A percentile compares a stretch with the other conserved stretches of the same genome.
These are phyloP conservation scores for Tyto alba DNA, from an alignment of 2,113 vertebrate genomes.

Conservation along the genomic window DNA sequence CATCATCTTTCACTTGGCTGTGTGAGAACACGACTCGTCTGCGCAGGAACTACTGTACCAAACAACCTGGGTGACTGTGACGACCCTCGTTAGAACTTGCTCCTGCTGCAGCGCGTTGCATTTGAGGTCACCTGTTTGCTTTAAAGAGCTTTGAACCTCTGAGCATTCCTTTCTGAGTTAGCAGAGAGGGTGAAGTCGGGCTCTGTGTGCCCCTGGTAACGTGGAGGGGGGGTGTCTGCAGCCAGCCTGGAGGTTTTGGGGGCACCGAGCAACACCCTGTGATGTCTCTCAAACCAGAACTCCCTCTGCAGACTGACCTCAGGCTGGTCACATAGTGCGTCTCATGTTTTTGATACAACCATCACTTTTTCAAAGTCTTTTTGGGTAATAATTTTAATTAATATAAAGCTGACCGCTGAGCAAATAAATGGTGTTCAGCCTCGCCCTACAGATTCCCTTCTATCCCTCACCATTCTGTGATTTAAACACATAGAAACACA, in stretches of 20 bases:
- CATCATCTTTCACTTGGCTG: background rate
- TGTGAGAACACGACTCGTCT: fast-evolving
- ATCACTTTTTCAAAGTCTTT: background rate
- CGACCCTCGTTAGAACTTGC: fast-evolving
- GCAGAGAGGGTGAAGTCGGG: background rate
- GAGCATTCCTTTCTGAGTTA: background rate
- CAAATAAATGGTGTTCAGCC: background rate
- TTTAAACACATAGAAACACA: background rate
- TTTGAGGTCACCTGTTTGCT: background rate
- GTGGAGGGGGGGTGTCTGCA: background rate
- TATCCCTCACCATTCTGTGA: background rate
- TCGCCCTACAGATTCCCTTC: background rate
- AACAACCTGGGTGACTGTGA: fast-evolving
- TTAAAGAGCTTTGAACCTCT: background rate
- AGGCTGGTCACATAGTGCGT: background rate
- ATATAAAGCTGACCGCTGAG: background rate
- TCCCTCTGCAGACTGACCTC: background rate
- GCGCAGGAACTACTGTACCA: background rate
- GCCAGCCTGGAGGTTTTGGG: background rate
- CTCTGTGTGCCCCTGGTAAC: background rate
- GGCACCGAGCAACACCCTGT: fast-evolving
- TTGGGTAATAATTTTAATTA: background rate
- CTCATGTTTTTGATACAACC: background rate
- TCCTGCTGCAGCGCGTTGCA: background rate
- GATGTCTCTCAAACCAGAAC: background rate